Base-by-base conservation (phyloP, 2,113 vertebrate species). In the Hirundichthys speculiger region DNA sequence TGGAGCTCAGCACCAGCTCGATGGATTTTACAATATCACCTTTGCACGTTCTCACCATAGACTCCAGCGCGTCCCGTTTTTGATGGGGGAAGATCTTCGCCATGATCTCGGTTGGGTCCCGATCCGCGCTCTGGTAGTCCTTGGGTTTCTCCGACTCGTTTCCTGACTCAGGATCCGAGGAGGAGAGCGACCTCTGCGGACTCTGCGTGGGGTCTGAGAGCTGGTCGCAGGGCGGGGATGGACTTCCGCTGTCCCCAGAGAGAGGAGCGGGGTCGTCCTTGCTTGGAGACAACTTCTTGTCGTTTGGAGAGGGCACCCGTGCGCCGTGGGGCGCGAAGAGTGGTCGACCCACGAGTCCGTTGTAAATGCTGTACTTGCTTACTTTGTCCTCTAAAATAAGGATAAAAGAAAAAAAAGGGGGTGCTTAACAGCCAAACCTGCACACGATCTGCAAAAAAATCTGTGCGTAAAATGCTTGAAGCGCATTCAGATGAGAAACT, bases 1-100 rank as follows among this genome's bases (percentile, higher is more conserved):
- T 94, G 30, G 93, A 89, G 61, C 86, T 92, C 48, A 96, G 55
- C 3, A 92, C 68, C 59, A 94, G 85, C 25, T 96, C 94, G 11
- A 96, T 96, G 42, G 94, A 93, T 86, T 93, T 94, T 22, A 96
- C 94, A 2, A 96, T 91, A 85, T 97, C 94, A 1, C 94, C 95
- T 50, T 88, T 93, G 87, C 94, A 94, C 45, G 87, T 85, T 25
- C 86, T 91, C 41, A 95, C 90, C 64, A 93, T 90, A 12, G 87
- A 89, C 82, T 95, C 93, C 46, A 96, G 84, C 1, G 78, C 69
- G 81, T 89, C 92, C 11, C 75, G 88, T 46, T 89, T 93, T 14
- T 95, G 88, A 20, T 88, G 88, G 52, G 95, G 95, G 72, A 97
- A 96, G 67, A 97, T 94, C 82, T 91, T 96, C 51, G 76, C 89